Base-by-base conservation (phyloP, 2,797 vertebrate species). In the Tangara arthus region DNA sequence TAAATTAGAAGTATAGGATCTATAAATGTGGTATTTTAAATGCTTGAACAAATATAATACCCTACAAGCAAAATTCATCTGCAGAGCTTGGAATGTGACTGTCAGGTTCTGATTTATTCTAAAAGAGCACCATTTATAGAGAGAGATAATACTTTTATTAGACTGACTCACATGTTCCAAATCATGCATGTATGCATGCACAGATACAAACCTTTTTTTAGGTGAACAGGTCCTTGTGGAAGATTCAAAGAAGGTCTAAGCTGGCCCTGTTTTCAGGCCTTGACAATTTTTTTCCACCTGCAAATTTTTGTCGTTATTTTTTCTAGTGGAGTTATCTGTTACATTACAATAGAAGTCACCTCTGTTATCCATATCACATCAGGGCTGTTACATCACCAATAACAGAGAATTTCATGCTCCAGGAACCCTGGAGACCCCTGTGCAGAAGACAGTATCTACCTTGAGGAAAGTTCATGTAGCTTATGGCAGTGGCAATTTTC, bases 401-500 rank as follows among this genome's bases (percentile, higher is more conserved):
- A 66, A 77, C 4, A 72, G 3, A 50, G 11, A 89, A 59, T 64
- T 77, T 20, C 23, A 44, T 14, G 8, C 52, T 52, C 39, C 44
- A 69, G 28, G 30, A 87, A 56, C 11, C 28, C 19, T 35, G n/a
- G 35, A 66, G 44, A 8, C 1, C 13, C 41, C 30, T 30, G 20
- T 32, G 22, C 15, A 69, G 26, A 77, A 61, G 7, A 60, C 0
- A 0, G 11, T 26, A 89, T 41, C 64, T 39, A 50, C 6, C 19
- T 46, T 42, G n/a, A 78, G 18, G 18, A 27, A 78, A 68, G 18
- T 22, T 85, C 12, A 47, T 1, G 6, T 20, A 53, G 21, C 18
- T 93, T 60, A 37, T 5, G 2, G 9, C 42, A 89, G 39, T 3
- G 66, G 66, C 37, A 53, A 63, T 77, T 80, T 85, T 84, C 41